Evolutionary conservation across 2,888 invertebrate genomes (phyloP).

Genomic region (Hypomecis punctinalis): DNA sequence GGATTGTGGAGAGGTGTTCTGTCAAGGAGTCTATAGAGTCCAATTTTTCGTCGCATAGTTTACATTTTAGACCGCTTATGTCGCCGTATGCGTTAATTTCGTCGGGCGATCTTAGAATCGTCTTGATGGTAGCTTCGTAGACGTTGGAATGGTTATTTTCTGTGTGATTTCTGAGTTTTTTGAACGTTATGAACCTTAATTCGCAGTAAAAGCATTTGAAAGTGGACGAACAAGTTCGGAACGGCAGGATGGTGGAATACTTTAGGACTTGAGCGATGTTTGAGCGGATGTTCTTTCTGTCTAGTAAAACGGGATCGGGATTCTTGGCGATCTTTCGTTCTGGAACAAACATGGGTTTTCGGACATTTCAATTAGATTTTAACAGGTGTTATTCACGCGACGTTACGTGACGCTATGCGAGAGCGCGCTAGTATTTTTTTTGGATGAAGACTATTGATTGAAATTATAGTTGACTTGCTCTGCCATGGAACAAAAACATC

Average conservation of each 20-base stretch:
- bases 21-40: neutral
- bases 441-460: too few species aligned
- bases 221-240: neutral
- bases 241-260: neutral
- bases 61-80: neutral
- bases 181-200: neutral
- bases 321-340: neutral
- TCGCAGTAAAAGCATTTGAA: neutral
- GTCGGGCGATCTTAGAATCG: neutral
- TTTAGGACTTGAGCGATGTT: neutral
- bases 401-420: too few species aligned
- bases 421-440: too few species aligned
- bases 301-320: neutral
- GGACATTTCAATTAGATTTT: too few species aligned
- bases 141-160: neutral
- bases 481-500: too few species aligned
- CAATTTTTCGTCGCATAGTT: neutral
- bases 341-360: neutral
- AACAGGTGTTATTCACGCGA: too few species aligned
- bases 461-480: too few species aligned
- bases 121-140: neutral
- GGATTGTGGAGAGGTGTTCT: neutral
- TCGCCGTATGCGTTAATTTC: neutral
- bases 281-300: neutral
- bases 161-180: neutral